These are phyloP conservation scores for Smutsia temminckii DNA, from an alignment of 2,797 vertebrate species.

Conservation along the genomic window DNA sequence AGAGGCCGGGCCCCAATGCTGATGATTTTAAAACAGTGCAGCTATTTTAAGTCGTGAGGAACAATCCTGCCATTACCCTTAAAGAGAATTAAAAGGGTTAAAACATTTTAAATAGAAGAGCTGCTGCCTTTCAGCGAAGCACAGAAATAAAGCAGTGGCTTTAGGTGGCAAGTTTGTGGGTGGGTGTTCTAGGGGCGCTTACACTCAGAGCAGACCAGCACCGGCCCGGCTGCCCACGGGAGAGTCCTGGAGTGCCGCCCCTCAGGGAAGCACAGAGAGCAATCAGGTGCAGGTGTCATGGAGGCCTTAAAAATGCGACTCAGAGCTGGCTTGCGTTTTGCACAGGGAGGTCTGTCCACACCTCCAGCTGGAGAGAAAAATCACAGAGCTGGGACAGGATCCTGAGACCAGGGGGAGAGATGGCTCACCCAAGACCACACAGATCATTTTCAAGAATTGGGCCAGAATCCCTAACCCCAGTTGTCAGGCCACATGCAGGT, in stretches of 20 bases:
- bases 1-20: neutral
- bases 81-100: neutral
- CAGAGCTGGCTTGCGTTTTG: neutral
- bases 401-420: neutral
- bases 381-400: neutral
- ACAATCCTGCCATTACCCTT: neutral
- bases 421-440: neutral
- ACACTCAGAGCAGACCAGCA: neutral
- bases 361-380: neutral
- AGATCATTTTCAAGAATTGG: neutral
- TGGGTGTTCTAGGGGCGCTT: neutral
- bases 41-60: neutral
- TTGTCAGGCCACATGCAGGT: accelerated
- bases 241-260: neutral
- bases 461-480: neutral
- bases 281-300: accelerated
- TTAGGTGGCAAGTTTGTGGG: slow-evolving; percentile 36
- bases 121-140: slow-evolving; percentile 67
- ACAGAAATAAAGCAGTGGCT: slow-evolving; percentile 78
- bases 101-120: slow-evolving; percentile 58
- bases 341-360: too few species aligned
- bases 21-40: neutral
- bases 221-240: too few species aligned
- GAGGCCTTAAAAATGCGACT: neutral
- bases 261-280: too few species aligned